A percentile compares a stretch with the other conserved stretches of the same genome.
phyloP scores from a whole-genome alignment of 2,888 invertebrate genomes.

The Ferdinandea cuprea region DNA sequence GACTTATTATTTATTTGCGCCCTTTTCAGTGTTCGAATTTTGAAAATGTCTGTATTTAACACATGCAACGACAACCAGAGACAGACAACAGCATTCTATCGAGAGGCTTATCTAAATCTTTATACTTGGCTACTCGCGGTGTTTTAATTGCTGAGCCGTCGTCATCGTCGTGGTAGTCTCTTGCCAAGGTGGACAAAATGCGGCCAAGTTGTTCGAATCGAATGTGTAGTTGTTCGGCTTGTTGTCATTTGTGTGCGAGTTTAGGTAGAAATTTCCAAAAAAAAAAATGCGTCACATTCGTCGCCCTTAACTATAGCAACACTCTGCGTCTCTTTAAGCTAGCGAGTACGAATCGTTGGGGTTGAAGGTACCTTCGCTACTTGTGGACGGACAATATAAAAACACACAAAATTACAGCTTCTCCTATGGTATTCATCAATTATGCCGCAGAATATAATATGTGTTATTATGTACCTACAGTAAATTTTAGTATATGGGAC shows the following conservation, averaged over 20 bases:
- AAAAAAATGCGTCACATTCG: slow-evolving; percentile 66
- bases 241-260: slow-evolving; percentile 74
- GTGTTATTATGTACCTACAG: slow-evolving; percentile 57
- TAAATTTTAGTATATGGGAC: slow-evolving; percentile 26
- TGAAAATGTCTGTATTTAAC: slow-evolving; percentile 78
- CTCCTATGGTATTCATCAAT: slow-evolving; percentile 58
- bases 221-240: slow-evolving; percentile 71
- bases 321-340: background rate
- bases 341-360: slow-evolving; percentile 16
- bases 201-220: slow-evolving; percentile 65
- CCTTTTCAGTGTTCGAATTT: slow-evolving; percentile 73
- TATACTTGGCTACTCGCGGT: slow-evolving; percentile 83
- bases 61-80: slow-evolving; percentile 75
- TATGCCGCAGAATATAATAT: slow-evolving; percentile 71
- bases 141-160: slow-evolving; percentile 78
- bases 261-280: slow-evolving; percentile 54
- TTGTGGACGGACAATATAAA: slow-evolving; percentile 11
- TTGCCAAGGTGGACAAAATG: slow-evolving; percentile 67
- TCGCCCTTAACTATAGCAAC: slow-evolving; percentile 51
- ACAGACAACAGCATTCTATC: slow-evolving; percentile 73
- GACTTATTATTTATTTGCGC: slow-evolving; percentile 74
- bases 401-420: slow-evolving; percentile 52
- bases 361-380: slow-evolving; percentile 58
- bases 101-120: slow-evolving; percentile 82
- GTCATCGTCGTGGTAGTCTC: slow-evolving; percentile 38